Base-by-base conservation (phyloP, 2,113 vertebrate genomes). In the Crotalus helleri region DNA sequence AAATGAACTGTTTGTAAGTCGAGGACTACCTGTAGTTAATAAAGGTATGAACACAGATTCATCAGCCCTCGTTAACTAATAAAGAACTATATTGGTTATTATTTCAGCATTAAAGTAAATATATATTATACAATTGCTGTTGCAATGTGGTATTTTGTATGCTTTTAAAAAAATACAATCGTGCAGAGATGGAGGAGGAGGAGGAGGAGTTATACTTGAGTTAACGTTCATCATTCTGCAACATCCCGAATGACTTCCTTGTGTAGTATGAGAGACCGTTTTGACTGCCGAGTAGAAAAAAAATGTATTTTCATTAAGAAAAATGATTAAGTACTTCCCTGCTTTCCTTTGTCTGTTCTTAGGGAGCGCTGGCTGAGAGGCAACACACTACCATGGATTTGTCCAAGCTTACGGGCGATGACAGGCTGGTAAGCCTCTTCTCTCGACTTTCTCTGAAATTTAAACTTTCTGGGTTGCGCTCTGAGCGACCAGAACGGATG, bases 291-390 rank as follows among this genome's bases (percentile, higher is more conserved):
- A 59, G 24, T 49, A 90, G 88, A 44, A 85, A 85, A 4, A 33
- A 33, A 57, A 24, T 0, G 4, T 46, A 8, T 33, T 74, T 88
- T 26, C 21, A n/a, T 24, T 44, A 46, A 15, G 13, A 26, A 19
- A 49, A 85, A 92, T 9, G 19, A 17, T 51, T 17, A 61, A 21
- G 51, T 2, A 59, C 49, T 19, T 44, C 58, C 53, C 39, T 85
- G 24, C 12, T 58, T 15, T 4, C 23, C 10, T 69, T 9, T 53
- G 1, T 94, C 54, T 95, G 29, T 53, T 44, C 51, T 86, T 94
- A 99, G 98, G 98, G 98, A 46, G 98, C 98, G 0, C 95, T 99
- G 88, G 98, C 98, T 11, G 98, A 99, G 95, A 96, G 98, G 69
- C 98, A 98, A 88, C 98, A 98, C 85, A 97, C 98, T 1, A 97